phyloP scores from a whole-genome alignment of 2,113 vertebrate species.

The Otocyon megalotis region DNA sequence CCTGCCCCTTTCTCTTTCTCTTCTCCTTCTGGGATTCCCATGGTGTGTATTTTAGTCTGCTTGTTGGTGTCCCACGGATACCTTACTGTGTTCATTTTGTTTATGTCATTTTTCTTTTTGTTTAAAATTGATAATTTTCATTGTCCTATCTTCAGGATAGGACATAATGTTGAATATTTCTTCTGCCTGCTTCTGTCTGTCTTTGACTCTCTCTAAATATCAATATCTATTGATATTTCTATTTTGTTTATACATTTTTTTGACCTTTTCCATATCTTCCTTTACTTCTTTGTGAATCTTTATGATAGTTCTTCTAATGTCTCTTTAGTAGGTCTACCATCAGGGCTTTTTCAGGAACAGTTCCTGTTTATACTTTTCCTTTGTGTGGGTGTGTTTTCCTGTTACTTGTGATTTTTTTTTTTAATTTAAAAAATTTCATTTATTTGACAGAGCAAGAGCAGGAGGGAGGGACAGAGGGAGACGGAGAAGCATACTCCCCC shows the following conservation, averaged over 20 bases:
- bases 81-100: neutral
- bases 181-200: neutral
- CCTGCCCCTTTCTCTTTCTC: neutral
- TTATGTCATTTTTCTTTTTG: neutral
- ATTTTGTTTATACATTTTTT: neutral
- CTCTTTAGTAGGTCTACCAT: neutral
- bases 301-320: neutral
- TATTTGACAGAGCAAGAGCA: too few relatives aligned
- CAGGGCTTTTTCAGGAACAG: neutral
- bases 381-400: neutral
- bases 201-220: neutral
- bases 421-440: too few relatives aligned
- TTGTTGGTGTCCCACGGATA: neutral
- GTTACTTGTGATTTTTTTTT: neutral
- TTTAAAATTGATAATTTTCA: neutral
- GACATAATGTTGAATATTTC: neutral
- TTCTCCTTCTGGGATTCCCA: neutral
- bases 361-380: neutral
- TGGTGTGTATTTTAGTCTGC: neutral
- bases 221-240: neutral
- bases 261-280: neutral
- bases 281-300: neutral
- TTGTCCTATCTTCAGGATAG: neutral
- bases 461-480: too few relatives aligned
- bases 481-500: too few relatives aligned